Base-by-base conservation (phyloP, 2,888 invertebrate species). In the Pristionchus fissidentatus region DNA sequence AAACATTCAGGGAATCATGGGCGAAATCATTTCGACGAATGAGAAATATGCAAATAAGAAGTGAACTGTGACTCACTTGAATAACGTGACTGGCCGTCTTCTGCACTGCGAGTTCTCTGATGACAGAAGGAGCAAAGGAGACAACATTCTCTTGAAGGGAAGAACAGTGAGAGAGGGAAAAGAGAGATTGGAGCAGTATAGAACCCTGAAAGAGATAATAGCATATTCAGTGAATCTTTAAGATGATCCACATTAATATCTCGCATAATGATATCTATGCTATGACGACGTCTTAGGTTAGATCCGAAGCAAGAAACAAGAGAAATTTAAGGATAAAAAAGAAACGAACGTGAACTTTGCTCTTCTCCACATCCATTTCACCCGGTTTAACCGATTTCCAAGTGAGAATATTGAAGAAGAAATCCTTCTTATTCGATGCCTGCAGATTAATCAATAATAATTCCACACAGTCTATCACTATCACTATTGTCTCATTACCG, bases 371-470 rank as follows among this genome's bases (percentile, higher is more conserved):
- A 46, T 55, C 55, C 43, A 60, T 43, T 35, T 81, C 81, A 32
- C 46, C 81, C 19, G 62, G 22, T 22, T 43, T 32, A 32, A 32
- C 46, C 22, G 32, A 43, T 73, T 89, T 89, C 60, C 85, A 73
- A 19, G 89, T 86, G n/a, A 89, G 75, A 26, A 86, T 83, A 75
- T 89, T 89, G 52, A 86, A 70, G 26, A 89, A 62, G 35, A 89
- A 88, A 26, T 86, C 52, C 5, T 73, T 78, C 81, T 87, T 87
- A 19, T 85, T 87, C 0, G 85, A 83, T 13, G 81, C 80, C 86
- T 86, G 55, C 52, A 85, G n/a, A 83, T 22, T 29, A 1, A 38
- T 70, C 19, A 38, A 19, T 38, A 38, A 22, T 19, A n/a, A n/a
- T n/a, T n/a, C n/a, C 73, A 15, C 73, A 13, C n/a, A 26, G 13